Base-by-base conservation (phyloP, 2,797 vertebrate genomes). In the Dryobates pubescens region DNA sequence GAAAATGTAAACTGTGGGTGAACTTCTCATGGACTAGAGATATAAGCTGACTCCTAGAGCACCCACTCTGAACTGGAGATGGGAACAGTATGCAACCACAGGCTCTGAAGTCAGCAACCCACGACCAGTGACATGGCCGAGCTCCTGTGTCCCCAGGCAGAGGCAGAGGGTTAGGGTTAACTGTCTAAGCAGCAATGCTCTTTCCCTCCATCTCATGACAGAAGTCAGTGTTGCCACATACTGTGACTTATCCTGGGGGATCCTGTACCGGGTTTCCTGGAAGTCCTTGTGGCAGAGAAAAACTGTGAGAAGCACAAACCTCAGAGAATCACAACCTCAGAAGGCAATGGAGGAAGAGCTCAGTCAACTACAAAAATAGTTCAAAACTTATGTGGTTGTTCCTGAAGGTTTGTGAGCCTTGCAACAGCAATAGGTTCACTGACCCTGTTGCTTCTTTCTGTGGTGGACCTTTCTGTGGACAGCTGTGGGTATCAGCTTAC, bases 1-100 rank as follows among this genome's bases (percentile, higher is more conserved):
- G 32, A 91, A 88, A 89, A 93, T 83, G 18, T 95, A 94, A 94
- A 92, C 84, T 76, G 3, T 2, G 73, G 24, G 32, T 63, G 74
- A 93, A 70, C 67, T 88, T 94, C 82, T 85, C 84, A 77, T 45
- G 61, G 65, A 43, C 45, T 83, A 62, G 47, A 82, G 85, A 82
- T 38, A 64, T 75, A 82, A 82, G 7, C 75, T 80, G 89, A 65
- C 75, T 86, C 58, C 41, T 34, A 49, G 90, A 71, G 47, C 90
- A 86, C 72, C 51, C 64, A 41, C 71, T 90, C 81, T 68, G 83
- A 93, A 83, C 4, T 14, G 18, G 70, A 53, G 59, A 78, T n/a
- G 27, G 77, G 74, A 92, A 91, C 49, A 65, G 77, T 34, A 69
- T 11, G 51, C 43, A 84, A 47, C 49, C 1, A 0, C 56, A 43